phyloP scores from a whole-genome alignment of 2,888 invertebrate species.

The Enchytraeus crypticus region DNA sequence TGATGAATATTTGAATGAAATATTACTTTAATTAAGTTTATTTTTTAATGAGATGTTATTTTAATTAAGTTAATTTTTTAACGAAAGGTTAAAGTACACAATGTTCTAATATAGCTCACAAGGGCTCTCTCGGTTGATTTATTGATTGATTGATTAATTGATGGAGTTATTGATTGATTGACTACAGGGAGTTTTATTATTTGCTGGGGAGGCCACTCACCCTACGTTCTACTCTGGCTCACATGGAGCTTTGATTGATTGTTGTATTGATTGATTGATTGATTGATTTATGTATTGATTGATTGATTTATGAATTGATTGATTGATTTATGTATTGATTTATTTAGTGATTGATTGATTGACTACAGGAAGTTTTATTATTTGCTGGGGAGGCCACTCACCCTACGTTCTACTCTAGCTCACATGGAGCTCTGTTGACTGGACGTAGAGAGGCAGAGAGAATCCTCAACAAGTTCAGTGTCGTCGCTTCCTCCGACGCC shows the following conservation, averaged over 20 bases:
- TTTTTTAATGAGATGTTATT: slow-evolving; percentile 13
- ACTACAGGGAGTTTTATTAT: slow-evolving; percentile 66
- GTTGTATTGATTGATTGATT: too few relatives aligned
- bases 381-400: slow-evolving; percentile 95
- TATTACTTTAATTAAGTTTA: background rate
- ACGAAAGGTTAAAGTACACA: slow-evolving; percentile 89
- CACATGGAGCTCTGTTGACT: slow-evolving; percentile 83
- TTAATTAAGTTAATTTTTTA: slow-evolving; percentile 75
- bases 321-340: background rate
- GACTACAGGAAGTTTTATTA: slow-evolving; percentile 63
- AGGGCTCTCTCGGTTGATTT: too few relatives aligned
- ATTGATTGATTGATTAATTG: too few relatives aligned
- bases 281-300: too few relatives aligned
- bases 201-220: slow-evolving; percentile 93
- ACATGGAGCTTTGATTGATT: slow-evolving; percentile 88
- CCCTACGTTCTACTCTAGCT: slow-evolving; percentile 85
- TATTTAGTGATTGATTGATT: background rate
- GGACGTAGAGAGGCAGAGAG: slow-evolving; percentile 54
- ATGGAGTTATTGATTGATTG: background rate
- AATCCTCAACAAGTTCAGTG: slow-evolving; percentile 34
- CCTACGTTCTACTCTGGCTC: slow-evolving; percentile 87
- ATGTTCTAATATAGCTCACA: slow-evolving; percentile 90
- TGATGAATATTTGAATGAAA: too few relatives aligned
- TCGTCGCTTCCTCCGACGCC: too few relatives aligned
- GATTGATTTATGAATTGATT: too few relatives aligned